Percentiles rank a stretch among this genome's conserved stretches.
phyloP scores from a whole-genome alignment of 2,888 invertebrate genomes.

The Drosophila koepferae region DNA sequence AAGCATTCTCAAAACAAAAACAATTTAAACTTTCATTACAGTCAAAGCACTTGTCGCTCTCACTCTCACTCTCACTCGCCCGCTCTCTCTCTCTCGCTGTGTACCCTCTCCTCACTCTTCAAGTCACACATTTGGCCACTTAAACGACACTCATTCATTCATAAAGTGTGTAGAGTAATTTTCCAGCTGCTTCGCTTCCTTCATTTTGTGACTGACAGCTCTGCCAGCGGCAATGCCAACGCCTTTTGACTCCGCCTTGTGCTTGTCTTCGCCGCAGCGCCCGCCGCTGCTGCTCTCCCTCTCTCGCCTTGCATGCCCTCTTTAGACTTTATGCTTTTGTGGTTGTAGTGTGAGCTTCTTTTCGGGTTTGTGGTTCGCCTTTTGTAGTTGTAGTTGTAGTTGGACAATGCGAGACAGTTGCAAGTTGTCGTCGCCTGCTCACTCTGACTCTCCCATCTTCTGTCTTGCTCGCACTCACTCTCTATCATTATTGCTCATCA shows the following conservation, averaged over 20 bases:
- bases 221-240: constrained; percentile 20
- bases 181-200: constrained; percentile 74
- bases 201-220: constrained; percentile 31
- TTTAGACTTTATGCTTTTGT: constrained; percentile 28
- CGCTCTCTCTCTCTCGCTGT: background rate
- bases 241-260: constrained; percentile 38
- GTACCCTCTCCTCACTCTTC: background rate
- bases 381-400: constrained; percentile 25
- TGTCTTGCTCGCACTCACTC: background rate
- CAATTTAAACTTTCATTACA: constrained; percentile 78
- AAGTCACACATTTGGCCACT: constrained; percentile 56
- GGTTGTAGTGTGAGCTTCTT: constrained; percentile 21
- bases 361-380: constrained; percentile 27
- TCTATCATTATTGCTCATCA: constrained; percentile 79
- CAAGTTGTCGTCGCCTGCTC: constrained; percentile 18
- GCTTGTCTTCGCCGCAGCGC: constrained; percentile 2
- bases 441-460: background rate
- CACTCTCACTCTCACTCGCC: constrained; percentile 2
- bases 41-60: constrained; percentile 42
- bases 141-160: constrained; percentile 73
- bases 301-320: background rate
- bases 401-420: constrained; percentile 49
- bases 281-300: background rate
- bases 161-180: constrained; percentile 74
- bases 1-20: constrained; percentile 55